Evolutionary conservation across 2,113 vertebrate species (phyloP).

Genomic region (Syrmaticus mikado): DNA sequence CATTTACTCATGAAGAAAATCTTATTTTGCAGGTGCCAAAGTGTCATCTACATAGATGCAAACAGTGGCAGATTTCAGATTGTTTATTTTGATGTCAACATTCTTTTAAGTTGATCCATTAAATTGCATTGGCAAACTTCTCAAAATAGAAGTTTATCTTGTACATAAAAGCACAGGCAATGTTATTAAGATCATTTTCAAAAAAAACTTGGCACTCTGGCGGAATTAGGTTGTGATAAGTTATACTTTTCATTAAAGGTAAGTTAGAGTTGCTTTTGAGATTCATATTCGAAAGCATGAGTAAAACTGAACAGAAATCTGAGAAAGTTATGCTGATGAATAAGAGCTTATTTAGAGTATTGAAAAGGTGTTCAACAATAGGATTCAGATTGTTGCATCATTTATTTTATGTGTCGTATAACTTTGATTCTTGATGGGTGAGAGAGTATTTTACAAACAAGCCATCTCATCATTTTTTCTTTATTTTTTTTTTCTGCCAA

Average conservation of each 20-base stretch:
- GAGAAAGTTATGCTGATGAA: neutral
- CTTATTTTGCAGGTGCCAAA: neutral
- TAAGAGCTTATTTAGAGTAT: neutral
- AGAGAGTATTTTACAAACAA: conserved; percentile 4
- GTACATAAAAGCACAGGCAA: neutral
- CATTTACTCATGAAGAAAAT: neutral
- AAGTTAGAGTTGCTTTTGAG: neutral
- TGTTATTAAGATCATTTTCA: neutral
- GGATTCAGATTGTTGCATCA: neutral
- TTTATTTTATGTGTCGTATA: neutral
- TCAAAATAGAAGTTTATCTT: neutral
- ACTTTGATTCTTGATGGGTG: neutral
- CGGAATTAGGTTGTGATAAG: neutral
- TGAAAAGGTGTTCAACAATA: neutral
- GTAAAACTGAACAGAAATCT: neutral
- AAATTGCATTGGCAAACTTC: neutral
- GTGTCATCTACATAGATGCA: conserved; percentile 6
- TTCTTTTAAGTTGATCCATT: conserved; percentile 10
- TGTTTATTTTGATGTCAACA: conserved; percentile 14
- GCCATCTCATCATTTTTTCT: neutral
- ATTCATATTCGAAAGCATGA: neutral
- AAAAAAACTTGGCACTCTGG: neutral
- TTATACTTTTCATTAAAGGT: neutral
- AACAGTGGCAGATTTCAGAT: neutral
- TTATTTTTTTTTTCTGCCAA: neutral